phyloP scores from a whole-genome alignment of 2,113 vertebrate genomes.

The Mirza zaza region DNA sequence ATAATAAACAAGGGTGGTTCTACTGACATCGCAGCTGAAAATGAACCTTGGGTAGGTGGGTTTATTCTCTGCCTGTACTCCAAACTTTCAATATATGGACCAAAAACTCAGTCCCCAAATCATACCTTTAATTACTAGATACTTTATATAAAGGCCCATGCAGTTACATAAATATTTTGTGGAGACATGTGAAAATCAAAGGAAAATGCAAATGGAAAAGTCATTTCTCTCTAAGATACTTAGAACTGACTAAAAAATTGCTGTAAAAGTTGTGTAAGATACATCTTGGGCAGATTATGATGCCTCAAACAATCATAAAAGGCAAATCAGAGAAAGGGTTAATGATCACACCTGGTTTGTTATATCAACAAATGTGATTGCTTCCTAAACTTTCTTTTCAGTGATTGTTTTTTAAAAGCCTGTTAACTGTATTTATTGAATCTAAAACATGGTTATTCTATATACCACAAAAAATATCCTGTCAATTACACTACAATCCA shows the following conservation, averaged over 20 bases:
- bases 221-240: background rate
- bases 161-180: background rate
- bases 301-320: background rate
- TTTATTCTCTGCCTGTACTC: background rate
- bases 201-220: background rate
- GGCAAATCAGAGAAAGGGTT: background rate
- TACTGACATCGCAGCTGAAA: background rate
- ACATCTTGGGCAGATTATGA: background rate
- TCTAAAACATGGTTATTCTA: background rate
- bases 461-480: background rate
- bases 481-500: background rate
- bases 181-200: background rate
- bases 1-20: background rate
- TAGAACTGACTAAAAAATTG: background rate
- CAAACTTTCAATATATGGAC: background rate
- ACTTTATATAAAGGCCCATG: background rate
- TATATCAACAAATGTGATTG: background rate
- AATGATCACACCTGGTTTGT: background rate
- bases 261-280: background rate
- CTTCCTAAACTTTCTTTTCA: slow-evolving; percentile 27
- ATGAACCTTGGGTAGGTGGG: background rate
- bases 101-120: background rate
- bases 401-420: background rate
- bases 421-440: background rate
- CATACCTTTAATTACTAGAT: background rate